Base-by-base conservation (phyloP, 35 echinoderm and acorn worm species). In the Anneissia japonica region DNA sequence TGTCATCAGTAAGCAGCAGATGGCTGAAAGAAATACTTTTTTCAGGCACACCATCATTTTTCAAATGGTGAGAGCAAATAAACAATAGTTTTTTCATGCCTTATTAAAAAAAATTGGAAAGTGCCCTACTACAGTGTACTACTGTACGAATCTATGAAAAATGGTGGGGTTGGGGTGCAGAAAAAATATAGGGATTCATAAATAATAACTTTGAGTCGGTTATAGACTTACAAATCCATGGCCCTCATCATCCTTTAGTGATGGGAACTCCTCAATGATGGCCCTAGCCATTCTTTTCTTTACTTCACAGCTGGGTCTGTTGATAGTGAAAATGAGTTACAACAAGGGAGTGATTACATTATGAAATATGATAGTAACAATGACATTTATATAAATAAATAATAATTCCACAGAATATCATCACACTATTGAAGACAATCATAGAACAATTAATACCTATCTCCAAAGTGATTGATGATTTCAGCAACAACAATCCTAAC, bases 201-300 rank as follows among this genome's bases (percentile, higher is more conserved):
- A 12, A 12, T 14, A 64, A 64, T n/a, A n/a, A 14, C n/a, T 12
- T 14, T 14, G 12, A 64, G 26, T 12, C 23, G 10, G 34, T 23
- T 16, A 77, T 12, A 77, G 34, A 77, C 75, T 77, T 77, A 77
- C 75, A 77, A 29, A 77, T 77, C 75, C 75, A 29, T 77, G 23
- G 30, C 75, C 75, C 30, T 77, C 75, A 32, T 12, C 75, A 77
- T 77, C 75, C 75, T 77, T 77, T 32, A 77, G 34, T 16, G 75
- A 77, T 12, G 75, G 75, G 34, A 77, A 77, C 30, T 77, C 75
- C 11, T 23, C 34, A 31, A 77, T 31, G 10, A 77, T 32, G 11
- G 75, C 75, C 30, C 34, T 77, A 10, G 75, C 75, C 26, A 77
- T 7, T 12, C 23, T 32, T 32, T 29, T 32, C 30, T 77, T 77